Base-by-base conservation (phyloP, 2,113 vertebrate species). In the Crocuta crocuta region DNA sequence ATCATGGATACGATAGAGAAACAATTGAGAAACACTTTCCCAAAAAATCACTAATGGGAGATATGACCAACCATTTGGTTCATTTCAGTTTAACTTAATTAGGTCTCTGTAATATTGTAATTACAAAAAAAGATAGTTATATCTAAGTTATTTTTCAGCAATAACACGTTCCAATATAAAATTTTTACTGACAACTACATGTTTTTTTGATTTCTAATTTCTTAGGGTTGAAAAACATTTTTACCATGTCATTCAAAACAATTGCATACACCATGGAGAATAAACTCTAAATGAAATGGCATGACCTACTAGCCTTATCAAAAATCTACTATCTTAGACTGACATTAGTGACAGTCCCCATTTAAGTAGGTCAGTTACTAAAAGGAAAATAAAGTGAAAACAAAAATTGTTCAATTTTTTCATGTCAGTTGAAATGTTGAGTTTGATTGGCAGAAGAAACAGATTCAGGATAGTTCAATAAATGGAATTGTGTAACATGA, bases 311-410 rank as follows among this genome's bases (percentile, higher is more conserved):
- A 74, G 26, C 17, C 43, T 53, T 94, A 31, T 90, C 50, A 96
- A 94, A 96, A 93, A 84, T 96, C 15, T 96, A 89, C 35, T 90
- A 43, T 80, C 43, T 84, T 84, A 78, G 80, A 89, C 50, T 94
- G 94, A 97, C 83, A 92, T 84, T 66, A 94, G 63, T 78, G 83
- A 33, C 87, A 97, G 65, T 91, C 31, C 43, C 76, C 50, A 65
- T 90, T 95, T 96, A 97, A 95, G 35, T 94, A 96, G 83, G 90
- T 92, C 96, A 97, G 35, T 68, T 84, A 96, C 84, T 95, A 92
- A 96, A 45, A 94, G 50, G 23, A 89, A 98, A 97, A 96, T 88
- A 88, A 89, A 94, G 65, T 83, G 15, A 58, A 95, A 97, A 97
- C 86, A 95, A 96, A 97, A 93, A 95, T 88, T 88, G 78, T 84